Percentiles rank a stretch among this genome's conserved stretches.
Conservation (phyloP, 1,140 invertebrate species). For the Wiebesia pumilae region DNA sequence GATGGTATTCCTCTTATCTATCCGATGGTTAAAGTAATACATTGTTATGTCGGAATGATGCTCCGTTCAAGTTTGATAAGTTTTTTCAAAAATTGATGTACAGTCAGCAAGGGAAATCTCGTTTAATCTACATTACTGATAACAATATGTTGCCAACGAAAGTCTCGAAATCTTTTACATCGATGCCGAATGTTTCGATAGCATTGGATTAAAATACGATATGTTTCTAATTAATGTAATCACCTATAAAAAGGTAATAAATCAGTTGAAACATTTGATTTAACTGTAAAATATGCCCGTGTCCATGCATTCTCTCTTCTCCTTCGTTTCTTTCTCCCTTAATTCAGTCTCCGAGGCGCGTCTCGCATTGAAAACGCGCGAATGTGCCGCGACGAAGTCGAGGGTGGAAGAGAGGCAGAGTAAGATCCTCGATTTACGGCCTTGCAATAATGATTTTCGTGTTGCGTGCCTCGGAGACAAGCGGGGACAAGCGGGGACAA, state of each 20-base stretch:
- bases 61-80: background rate
- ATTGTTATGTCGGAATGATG: background rate
- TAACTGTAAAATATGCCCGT: slow-evolving; percentile 26
- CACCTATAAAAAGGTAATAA: slow-evolving; percentile 33
- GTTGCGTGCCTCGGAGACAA: slow-evolving; percentile 14
- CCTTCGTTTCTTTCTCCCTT: background rate
- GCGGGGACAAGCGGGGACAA: slow-evolving; percentile 10
- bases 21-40: too few relatives aligned
- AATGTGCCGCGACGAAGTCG: slow-evolving; percentile 31
- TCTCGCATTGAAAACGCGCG: slow-evolving; percentile 40
- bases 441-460: slow-evolving; percentile 50
- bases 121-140: too few relatives aligned
- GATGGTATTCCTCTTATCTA: background rate
- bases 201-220: slow-evolving; percentile 45
- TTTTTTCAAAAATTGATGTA: background rate
- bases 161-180: background rate
- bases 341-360: slow-evolving; percentile 35
- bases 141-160: too few relatives aligned
- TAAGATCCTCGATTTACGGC: slow-evolving; percentile 49
- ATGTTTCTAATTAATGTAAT: slow-evolving; percentile 6
- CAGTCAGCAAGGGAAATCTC: too few relatives aligned
- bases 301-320: background rate
- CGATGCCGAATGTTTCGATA: slow-evolving; percentile 1
- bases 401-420: slow-evolving; percentile 41
- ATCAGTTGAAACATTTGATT: slow-evolving; percentile 29